Conservation (phyloP, 2,113 vertebrate genomes). For the Emydura subglobosa region DNA sequence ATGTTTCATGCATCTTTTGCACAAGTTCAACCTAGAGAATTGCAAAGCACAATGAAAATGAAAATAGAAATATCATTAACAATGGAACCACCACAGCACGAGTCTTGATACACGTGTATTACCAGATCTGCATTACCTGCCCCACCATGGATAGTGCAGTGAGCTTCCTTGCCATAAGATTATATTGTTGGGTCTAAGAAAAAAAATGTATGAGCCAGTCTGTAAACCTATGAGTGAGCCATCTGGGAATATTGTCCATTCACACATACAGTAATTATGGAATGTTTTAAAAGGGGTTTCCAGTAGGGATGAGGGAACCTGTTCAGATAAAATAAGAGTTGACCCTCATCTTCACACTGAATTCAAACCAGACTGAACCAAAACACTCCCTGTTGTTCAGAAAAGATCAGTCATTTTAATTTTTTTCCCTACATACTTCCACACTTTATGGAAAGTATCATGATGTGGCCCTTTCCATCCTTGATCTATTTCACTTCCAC, state of each 20-base stretch:
- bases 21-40: background rate
- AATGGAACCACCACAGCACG: background rate
- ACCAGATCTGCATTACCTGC: background rate
- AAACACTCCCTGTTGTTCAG: background rate
- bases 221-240: background rate
- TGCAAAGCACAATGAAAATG: background rate
- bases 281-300: background rate
- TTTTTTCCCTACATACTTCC: background rate
- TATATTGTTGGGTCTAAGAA: background rate
- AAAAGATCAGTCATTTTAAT: background rate
- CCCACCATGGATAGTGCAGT: fast-evolving
- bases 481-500: fast-evolving
- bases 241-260: background rate
- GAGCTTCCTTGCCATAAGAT: background rate
- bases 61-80: background rate
- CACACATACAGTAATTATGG: background rate
- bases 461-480: background rate
- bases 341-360: background rate
- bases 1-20: background rate
- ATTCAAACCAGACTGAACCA: background rate
- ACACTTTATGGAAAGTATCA: background rate
- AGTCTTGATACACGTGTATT: background rate
- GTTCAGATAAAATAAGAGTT: background rate
- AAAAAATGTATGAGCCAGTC: background rate
- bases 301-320: background rate